Evolutionary conservation across 2,797 vertebrate genomes (phyloP).

Genomic region (Cuculus canorus): DNA sequence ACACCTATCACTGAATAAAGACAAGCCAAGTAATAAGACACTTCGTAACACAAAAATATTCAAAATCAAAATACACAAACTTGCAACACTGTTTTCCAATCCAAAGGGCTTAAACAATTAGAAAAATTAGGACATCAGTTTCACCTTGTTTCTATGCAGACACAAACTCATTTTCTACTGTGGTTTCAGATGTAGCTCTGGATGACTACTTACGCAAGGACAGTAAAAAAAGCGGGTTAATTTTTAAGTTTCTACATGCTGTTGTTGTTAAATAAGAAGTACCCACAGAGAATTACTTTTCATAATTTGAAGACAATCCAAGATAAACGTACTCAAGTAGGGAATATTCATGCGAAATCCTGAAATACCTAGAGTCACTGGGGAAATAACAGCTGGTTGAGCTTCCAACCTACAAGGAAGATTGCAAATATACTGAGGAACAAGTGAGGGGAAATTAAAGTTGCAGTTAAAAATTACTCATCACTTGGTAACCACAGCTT

Average conservation of each 20-base stretch:
- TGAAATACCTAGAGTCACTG: background rate
- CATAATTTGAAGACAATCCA: background rate
- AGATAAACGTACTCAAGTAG: background rate
- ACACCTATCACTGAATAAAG: background rate
- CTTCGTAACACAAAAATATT: slow-evolving; percentile 7
- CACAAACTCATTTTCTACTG: background rate
- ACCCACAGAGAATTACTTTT: background rate
- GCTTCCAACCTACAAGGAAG: background rate
- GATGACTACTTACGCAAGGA: background rate
- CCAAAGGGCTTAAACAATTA: slow-evolving; percentile 10
- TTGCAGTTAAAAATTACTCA: background rate
- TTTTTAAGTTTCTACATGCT: background rate
- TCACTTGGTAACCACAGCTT: background rate
- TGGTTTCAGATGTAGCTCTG: background rate
- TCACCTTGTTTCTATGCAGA: background rate
- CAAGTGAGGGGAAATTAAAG: background rate
- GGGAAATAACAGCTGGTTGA: background rate
- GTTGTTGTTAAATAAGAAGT: background rate
- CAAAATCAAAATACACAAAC: background rate
- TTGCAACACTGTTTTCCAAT: background rate
- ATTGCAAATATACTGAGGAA: background rate
- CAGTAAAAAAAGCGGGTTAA: background rate
- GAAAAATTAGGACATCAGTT: slow-evolving; percentile 16
- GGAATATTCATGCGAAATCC: background rate
- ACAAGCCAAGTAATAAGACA: background rate